A percentile compares a stretch with the other conserved stretches of the same genome.
Evolutionary conservation across 2,113 vertebrate species (phyloP).

Genomic region (Parus major): DNA sequence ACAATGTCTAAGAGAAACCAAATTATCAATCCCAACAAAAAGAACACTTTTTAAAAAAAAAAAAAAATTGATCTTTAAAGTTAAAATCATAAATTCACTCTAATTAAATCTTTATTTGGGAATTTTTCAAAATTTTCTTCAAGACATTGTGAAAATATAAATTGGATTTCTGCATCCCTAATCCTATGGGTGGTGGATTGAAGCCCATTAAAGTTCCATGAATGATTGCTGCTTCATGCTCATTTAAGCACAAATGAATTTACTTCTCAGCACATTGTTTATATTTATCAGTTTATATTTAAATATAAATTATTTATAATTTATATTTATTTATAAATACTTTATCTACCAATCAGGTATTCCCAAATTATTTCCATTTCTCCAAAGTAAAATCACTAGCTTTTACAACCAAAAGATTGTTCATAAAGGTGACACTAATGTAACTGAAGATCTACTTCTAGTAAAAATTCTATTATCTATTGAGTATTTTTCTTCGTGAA

Average conservation of each 20-base stretch:
- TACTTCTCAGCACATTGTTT: neutral
- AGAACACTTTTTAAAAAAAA: neutral
- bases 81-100: neutral
- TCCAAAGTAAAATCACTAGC: neutral
- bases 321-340: too few species aligned
- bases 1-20: neutral
- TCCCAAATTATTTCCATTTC: neutral
- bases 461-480: neutral
- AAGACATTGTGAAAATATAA: neutral
- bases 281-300: neutral
- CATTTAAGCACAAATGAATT: neutral
- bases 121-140: neutral
- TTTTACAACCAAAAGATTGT: neutral
- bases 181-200: neutral
- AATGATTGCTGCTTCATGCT: neutral
- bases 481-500: neutral
- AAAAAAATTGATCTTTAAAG: too few species aligned
- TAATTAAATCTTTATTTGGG: neutral
- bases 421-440: neutral
- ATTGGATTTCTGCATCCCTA: neutral
- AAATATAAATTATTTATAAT: too few species aligned
- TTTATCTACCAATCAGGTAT: neutral
- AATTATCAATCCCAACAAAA: neutral
- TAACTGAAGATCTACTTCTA: neutral
- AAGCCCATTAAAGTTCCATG: neutral